These are phyloP conservation scores for Trichomalopsis sarcophagae DNA, from an alignment of 1,140 invertebrate genomes.

Conservation along the genomic window DNA sequence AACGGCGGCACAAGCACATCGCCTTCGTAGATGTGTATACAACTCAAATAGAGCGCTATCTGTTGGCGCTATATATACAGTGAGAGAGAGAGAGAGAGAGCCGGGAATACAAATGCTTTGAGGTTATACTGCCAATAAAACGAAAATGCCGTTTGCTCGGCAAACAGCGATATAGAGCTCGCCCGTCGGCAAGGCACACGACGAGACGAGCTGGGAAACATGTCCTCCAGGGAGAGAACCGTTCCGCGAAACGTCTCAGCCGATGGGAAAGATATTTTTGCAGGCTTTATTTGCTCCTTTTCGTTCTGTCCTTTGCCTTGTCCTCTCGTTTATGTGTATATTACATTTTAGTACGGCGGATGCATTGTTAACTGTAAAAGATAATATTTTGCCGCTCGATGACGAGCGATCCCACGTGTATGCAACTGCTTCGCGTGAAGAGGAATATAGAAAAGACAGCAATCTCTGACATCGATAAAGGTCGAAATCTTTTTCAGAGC, in stretches of 20 bases:
- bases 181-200: background rate
- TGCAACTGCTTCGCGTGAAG: background rate
- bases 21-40: background rate
- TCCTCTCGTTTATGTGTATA: conserved; percentile 30
- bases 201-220: conserved; percentile 18
- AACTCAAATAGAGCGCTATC: conserved; percentile 8
- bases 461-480: background rate
- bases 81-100: background rate
- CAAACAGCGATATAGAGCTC: background rate
- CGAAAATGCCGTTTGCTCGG: conserved; percentile 40
- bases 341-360: conserved; percentile 6
- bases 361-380: conserved; percentile 23
- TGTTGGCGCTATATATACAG: conserved; percentile 17
- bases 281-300: conserved; percentile 9
- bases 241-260: conserved; percentile 4
- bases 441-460: background rate
- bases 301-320: conserved; percentile 6
- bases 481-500: background rate
- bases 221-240: conserved; percentile 27
- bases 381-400: conserved; percentile 19
- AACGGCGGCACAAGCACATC: background rate
- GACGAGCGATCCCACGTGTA: background rate
- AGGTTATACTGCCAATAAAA: conserved; percentile 49
- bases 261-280: conserved; percentile 46
- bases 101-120: conserved; percentile 40